phyloP scores from a whole-genome alignment of 2,888 invertebrate genomes.

The Loripinus fragilis region DNA sequence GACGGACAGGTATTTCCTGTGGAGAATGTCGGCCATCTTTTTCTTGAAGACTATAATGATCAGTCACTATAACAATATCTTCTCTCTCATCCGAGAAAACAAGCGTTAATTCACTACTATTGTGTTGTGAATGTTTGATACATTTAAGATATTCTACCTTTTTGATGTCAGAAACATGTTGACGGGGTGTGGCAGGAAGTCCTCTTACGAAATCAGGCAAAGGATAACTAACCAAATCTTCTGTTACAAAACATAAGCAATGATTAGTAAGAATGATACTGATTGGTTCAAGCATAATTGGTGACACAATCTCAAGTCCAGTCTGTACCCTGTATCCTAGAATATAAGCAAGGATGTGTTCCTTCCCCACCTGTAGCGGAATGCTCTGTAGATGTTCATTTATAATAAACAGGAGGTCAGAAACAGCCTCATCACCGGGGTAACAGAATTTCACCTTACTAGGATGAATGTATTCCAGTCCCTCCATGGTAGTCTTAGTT shows the following conservation, averaged over 20 bases:
- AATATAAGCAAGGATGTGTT: slow-evolving; percentile 73
- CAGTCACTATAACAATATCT: slow-evolving; percentile 79
- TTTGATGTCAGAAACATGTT: slow-evolving; percentile 73
- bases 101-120: slow-evolving; percentile 71
- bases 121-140: slow-evolving; percentile 64
- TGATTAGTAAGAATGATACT: slow-evolving; percentile 78
- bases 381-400: slow-evolving; percentile 64
- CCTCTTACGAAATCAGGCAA: slow-evolving; percentile 81
- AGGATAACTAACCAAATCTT: slow-evolving; percentile 81
- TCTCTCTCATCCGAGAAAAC: slow-evolving; percentile 80
- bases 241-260: slow-evolving; percentile 76
- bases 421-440: slow-evolving; percentile 80
- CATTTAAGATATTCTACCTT: slow-evolving; percentile 76
- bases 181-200: slow-evolving; percentile 76
- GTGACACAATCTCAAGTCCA: slow-evolving; percentile 41
- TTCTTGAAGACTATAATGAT: slow-evolving; percentile 75
- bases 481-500: slow-evolving; percentile 75
- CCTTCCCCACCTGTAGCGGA: slow-evolving; percentile 51
- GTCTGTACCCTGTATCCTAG: slow-evolving; percentile 64
- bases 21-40: slow-evolving; percentile 62
- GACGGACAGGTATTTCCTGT: slow-evolving; percentile 71
- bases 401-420: slow-evolving; percentile 78
- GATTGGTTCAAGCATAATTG: slow-evolving; percentile 63
- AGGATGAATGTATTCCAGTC: slow-evolving; percentile 77
- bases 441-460: slow-evolving; percentile 79